Evolutionary conservation across 2,888 invertebrate genomes (phyloP).

Genomic region (Nasonovia ribisnigri): DNA sequence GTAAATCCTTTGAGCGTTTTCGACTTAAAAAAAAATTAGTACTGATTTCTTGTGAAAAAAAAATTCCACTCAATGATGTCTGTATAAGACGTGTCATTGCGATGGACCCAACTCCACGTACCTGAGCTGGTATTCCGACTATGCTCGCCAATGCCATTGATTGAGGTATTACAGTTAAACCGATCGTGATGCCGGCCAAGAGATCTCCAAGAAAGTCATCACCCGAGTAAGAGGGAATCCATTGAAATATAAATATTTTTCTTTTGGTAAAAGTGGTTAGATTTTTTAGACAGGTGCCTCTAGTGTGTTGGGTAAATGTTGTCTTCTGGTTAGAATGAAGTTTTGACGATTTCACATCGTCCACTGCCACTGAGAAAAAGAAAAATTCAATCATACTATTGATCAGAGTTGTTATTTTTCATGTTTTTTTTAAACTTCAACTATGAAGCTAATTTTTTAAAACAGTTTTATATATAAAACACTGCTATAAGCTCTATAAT

Average conservation of each 20-base stretch:
- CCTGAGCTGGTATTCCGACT: constrained; percentile 81
- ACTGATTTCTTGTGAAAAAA: not conserved
- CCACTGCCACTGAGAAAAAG: not conserved
- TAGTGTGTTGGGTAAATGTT: not conserved
- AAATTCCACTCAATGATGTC: not conserved
- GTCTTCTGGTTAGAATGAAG: not conserved
- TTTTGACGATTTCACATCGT: not conserved
- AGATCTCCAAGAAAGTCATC: constrained; percentile 85
- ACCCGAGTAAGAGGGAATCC: constrained; percentile 83
- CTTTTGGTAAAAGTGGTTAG: not conserved
- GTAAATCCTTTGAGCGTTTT: too few relatives aligned
- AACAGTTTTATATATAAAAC: too few relatives aligned
- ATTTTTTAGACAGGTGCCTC: not conserved
- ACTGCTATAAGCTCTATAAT: too few relatives aligned
- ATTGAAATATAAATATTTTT: constrained; percentile 78
- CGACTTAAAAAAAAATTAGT: not conserved
- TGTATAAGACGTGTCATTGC: not conserved
- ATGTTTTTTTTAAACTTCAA: not conserved
- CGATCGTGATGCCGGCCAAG: constrained; percentile 93
- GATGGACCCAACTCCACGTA: constrained; percentile 67
- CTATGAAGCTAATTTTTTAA: too few relatives aligned
- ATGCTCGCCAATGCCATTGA: constrained; percentile 87
- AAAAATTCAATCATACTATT: not conserved
- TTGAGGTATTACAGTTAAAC: constrained; percentile 93
- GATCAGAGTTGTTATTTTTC: not conserved